phyloP scores from a whole-genome alignment of 2,113 vertebrate species.

The Shinisaurus crocodilurus region DNA sequence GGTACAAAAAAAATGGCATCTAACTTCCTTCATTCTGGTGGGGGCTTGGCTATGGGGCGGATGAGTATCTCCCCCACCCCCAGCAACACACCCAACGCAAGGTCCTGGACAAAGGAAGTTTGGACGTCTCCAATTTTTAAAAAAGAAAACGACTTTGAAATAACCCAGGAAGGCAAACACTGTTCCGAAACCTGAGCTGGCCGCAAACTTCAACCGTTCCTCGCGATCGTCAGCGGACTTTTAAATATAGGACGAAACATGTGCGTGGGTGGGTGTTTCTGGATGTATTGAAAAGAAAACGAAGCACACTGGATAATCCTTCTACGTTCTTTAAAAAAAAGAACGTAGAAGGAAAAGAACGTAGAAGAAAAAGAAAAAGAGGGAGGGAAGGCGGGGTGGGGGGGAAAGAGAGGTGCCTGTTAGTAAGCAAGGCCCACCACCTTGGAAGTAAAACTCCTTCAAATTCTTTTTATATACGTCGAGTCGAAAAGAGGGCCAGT shows the following conservation, averaged over 20 bases:
- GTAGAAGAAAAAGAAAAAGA: too few species aligned
- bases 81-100: not conserved
- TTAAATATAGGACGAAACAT: not conserved
- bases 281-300: not conserved
- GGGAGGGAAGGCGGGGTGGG: too few species aligned
- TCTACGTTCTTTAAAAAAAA: not conserved
- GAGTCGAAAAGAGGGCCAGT: not conserved
- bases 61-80: not conserved
- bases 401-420: too few species aligned
- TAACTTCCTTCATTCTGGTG: not conserved
- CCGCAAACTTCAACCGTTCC: too few species aligned
- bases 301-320: not conserved
- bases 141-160: not conserved
- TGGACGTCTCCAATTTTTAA: not conserved
- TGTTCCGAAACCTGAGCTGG: not conserved
- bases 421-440: not conserved
- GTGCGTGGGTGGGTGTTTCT: not conserved
- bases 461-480: not conserved
- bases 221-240: not conserved
- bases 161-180: not conserved
- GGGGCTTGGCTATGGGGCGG: fast-evolving
- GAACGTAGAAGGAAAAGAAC: too few species aligned
- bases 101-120: not conserved
- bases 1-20: constrained; percentile 40
- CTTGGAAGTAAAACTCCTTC: not conserved